phyloP scores from a whole-genome alignment of 2,113 vertebrate species.

The Lasiurus borealis region DNA sequence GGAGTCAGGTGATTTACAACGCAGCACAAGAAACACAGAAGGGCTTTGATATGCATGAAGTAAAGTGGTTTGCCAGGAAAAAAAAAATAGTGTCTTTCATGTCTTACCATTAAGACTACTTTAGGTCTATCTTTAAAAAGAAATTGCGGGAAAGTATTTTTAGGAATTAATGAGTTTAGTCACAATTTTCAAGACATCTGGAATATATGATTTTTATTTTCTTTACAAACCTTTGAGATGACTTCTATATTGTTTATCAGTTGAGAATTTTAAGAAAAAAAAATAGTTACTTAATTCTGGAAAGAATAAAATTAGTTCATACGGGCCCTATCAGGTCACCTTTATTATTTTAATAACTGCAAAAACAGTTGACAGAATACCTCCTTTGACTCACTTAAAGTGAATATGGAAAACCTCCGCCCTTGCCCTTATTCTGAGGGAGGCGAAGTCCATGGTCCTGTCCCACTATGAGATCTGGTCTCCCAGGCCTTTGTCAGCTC shows the following conservation, averaged over 20 bases:
- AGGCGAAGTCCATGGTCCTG: background rate
- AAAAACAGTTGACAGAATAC: background rate
- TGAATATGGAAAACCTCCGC: background rate
- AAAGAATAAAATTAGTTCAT: constrained; percentile 31
- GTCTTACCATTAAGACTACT: background rate
- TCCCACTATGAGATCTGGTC: background rate
- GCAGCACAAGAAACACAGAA: background rate
- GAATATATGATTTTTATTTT: background rate
- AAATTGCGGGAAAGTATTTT: background rate
- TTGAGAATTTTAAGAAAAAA: constrained; percentile 3
- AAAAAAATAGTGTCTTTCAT: background rate
- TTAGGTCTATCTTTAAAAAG: background rate
- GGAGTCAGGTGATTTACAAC: background rate
- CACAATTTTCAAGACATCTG: background rate
- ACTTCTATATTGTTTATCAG: background rate
- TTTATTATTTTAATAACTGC: background rate
- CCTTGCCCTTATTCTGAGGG: background rate
- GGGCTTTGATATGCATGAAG: background rate
- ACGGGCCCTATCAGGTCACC: background rate
- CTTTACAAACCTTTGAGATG: background rate
- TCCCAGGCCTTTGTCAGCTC: background rate
- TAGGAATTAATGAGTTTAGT: background rate
- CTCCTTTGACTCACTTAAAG: background rate
- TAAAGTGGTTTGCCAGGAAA: background rate
- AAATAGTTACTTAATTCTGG: constrained; percentile 9